phyloP scores from a whole-genome alignment of 2,888 invertebrate species.

The Tipula confusa region DNA sequence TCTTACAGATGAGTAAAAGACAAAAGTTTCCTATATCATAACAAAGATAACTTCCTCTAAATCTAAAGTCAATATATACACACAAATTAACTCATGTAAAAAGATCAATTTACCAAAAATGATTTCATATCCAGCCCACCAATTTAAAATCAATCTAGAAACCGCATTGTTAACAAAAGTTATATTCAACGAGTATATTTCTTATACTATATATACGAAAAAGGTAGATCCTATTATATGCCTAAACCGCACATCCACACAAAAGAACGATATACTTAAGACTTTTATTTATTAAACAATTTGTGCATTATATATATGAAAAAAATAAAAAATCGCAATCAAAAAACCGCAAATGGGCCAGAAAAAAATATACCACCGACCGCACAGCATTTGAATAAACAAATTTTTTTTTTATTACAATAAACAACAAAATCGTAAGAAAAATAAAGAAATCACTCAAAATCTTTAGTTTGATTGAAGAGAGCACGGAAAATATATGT shows the following conservation, averaged over 20 bases:
- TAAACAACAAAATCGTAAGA: not conserved
- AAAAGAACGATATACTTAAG: not conserved
- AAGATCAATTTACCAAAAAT: too few relatives aligned
- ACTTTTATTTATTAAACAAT: not conserved
- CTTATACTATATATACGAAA: too few relatives aligned
- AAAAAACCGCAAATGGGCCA: constrained; percentile 9
- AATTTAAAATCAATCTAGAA: not conserved
- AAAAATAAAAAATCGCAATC: not conserved
- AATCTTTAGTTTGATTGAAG: not conserved
- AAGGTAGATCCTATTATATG: not conserved
- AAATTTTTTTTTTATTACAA: not conserved
- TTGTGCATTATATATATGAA: not conserved
- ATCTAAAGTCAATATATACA: too few relatives aligned
- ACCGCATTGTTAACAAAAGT: not conserved
- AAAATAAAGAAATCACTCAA: constrained; percentile 25
- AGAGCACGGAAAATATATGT: not conserved
- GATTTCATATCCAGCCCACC: not conserved
- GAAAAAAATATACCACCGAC: not conserved
- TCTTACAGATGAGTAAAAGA: too few relatives aligned
- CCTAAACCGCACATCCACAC: not conserved
- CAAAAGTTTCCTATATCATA: too few relatives aligned
- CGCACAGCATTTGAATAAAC: constrained; percentile 20
- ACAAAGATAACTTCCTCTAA: too few relatives aligned
- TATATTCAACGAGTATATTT: too few relatives aligned
- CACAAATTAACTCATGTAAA: too few relatives aligned